These are phyloP conservation scores for Macroteleia sp. DNA, from an alignment of 2,888 invertebrate species.

Conservation along the genomic window DNA sequence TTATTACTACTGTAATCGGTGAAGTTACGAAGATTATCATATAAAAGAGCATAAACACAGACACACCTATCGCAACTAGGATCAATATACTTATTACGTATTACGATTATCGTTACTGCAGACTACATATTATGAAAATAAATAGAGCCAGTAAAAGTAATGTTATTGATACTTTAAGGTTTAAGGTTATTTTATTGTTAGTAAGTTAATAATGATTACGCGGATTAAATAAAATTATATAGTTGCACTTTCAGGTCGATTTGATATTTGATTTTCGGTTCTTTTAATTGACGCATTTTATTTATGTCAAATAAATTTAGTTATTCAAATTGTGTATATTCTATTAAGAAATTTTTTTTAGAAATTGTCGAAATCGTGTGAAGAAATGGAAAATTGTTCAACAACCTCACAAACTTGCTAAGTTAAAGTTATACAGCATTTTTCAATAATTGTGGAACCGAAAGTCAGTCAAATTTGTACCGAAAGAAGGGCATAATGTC, in stretches of 20 bases:
- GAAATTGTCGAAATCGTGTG: too few species aligned
- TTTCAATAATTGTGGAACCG: too few species aligned
- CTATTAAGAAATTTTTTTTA: too few species aligned
- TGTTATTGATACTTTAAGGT: slow-evolving; percentile 60
- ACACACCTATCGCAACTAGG: slow-evolving; percentile 46
- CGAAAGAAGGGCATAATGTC: slow-evolving; percentile 51
- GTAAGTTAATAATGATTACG: slow-evolving; percentile 30
- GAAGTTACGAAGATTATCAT: slow-evolving; percentile 16
- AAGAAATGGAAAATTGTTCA: too few species aligned
- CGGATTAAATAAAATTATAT: slow-evolving; percentile 23
- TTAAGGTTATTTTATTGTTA: slow-evolving; percentile 60
- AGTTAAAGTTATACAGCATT: too few species aligned
- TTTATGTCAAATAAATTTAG: too few species aligned
- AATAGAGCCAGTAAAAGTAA: slow-evolving; percentile 81
- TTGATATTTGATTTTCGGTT: slow-evolving; percentile 25
- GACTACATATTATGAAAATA: slow-evolving; percentile 73
- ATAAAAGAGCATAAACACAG: slow-evolving; percentile 13
- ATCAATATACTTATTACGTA: slow-evolving; percentile 58
- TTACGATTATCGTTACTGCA: slow-evolving; percentile 52
- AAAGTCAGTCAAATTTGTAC: slow-evolving; percentile 32
- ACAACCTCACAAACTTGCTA: too few species aligned
- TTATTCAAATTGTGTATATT: too few species aligned
- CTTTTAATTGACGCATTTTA: too few species aligned
- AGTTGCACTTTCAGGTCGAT: slow-evolving; percentile 46
- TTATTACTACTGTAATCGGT: slow-evolving; percentile 24